Evolutionary conservation across 2,113 vertebrate species (phyloP), one percentile per base, ranked within the genome.

Genomic region (Corydoras sp.): DNA sequence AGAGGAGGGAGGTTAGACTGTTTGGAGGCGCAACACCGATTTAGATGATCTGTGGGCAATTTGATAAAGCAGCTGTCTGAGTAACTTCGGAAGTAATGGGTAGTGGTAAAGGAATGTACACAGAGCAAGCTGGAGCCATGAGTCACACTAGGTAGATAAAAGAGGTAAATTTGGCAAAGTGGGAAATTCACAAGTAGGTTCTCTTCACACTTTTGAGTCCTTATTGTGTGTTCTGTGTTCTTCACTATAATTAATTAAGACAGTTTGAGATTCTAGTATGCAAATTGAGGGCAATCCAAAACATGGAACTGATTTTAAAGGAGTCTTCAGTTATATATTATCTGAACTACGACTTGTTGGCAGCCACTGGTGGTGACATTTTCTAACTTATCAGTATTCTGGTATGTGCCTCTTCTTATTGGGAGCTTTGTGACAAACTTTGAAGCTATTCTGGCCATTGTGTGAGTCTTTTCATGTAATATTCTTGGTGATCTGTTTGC

Each of bases 381-480:
- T 65, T 18, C 58, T 51, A 65, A 58, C 43, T 9, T 29, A 56
- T 9, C 56, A 64, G 48, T 29, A 65, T 72, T 58, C 59, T 18
- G n/a, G 56, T 58, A 60, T 66, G 29, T 66, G 71, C 48, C 71
- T 66, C 11, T 29, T 65, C 10, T 62, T 62, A 43, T 70, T 12
- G 29, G 9, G 29, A 61, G 58, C 58, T 49, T 63, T 65, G 53
- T 72, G 62, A 73, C 48, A 29, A 55, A 66, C 9, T 14, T 61
- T 72, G 62, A 65, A 72, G 54, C 54, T 35, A 29, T 63, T 49
- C 60, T 64, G 69, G 35, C 7, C 35, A 43, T 43, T 43, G 35
- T 43, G 35, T 43, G 35, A 43, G 7, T 56, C 24, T 60, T 13
- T 15, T 13, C 29, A 10, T 51, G 63, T 32, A 63, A 24, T 74